Conservation (phyloP, 1,140 invertebrate species). For the Nephila pilipes region DNA sequence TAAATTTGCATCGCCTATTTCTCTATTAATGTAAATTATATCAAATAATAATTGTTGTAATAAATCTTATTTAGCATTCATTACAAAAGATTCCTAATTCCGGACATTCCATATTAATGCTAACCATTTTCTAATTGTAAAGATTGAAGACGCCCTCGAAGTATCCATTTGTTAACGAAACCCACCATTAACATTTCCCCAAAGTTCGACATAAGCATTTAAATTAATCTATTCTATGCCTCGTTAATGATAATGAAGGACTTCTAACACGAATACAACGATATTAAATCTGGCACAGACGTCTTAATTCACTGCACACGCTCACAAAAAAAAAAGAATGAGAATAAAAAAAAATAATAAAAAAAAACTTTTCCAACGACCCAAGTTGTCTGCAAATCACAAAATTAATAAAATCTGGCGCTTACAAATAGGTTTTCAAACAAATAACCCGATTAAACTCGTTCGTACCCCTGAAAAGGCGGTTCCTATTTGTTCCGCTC, state of each 20-base stretch:
- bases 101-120: neutral
- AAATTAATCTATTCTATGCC: neutral
- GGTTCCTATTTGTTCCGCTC: neutral
- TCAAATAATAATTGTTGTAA: neutral
- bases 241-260: slow-evolving; percentile 20
- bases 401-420: slow-evolving; percentile 22
- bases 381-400: neutral
- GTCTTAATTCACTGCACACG: neutral
- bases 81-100: neutral
- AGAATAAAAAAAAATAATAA: too few relatives aligned
- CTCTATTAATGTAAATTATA: neutral
- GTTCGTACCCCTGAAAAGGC: neutral
- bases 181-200: slow-evolving; percentile 11
- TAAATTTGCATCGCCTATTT: too few relatives aligned
- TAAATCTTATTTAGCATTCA: neutral
- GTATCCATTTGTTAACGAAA: neutral
- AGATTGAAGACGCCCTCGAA: neutral
- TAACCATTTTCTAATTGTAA: slow-evolving; percentile 12
- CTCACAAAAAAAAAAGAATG: neutral
- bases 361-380: too few relatives aligned
- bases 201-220: neutral
- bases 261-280: neutral
- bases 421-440: slow-evolving; percentile 1
- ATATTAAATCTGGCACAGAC: neutral
- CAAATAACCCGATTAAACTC: slow-evolving; percentile 29